These are phyloP conservation scores for Echiichthys vipera DNA, from an alignment of 2,797 vertebrate species.

Conservation along the genomic window DNA sequence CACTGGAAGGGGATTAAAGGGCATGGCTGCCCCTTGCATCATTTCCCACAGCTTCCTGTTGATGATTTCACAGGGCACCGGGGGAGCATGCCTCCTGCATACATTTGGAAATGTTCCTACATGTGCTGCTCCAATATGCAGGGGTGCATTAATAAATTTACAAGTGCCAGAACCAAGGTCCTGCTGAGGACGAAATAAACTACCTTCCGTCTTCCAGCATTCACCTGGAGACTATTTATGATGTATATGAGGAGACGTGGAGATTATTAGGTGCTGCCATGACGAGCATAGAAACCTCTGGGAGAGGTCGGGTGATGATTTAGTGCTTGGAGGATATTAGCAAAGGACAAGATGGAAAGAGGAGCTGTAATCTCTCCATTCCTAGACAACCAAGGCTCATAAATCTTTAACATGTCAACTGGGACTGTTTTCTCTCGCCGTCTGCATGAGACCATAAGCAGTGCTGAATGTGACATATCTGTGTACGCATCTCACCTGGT, in stretches of 20 bases:
- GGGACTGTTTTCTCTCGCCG: constrained; percentile 5
- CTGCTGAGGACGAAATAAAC: constrained; percentile 32
- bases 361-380: constrained; percentile 38
- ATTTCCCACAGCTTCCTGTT: constrained; percentile 59
- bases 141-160: constrained; percentile 4
- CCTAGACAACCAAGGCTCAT: constrained; percentile 41
- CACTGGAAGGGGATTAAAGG: constrained; percentile 48
- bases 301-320: constrained; percentile 34
- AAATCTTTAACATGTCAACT: constrained; percentile 40
- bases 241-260: constrained; percentile 14
- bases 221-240: constrained; percentile 32
- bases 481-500: constrained; percentile 89
- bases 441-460: constrained; percentile 5
- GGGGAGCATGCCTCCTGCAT: constrained; percentile 1
- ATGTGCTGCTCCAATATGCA: constrained; percentile 1
- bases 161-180: constrained; percentile 3
- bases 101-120: constrained; percentile 14
- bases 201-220: not conserved
- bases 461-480: not conserved
- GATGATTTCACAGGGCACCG: constrained; percentile 41
- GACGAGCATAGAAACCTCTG: constrained; percentile 43
- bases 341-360: constrained; percentile 51
- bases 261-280: constrained; percentile 28
- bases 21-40: constrained; percentile 39
- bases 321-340: constrained; percentile 31